A percentile compares a stretch with the other conserved stretches of the same genome.
These are phyloP conservation scores for Percina caprodes DNA, from an alignment of 2,113 vertebrate species.

Conservation along the genomic window DNA sequence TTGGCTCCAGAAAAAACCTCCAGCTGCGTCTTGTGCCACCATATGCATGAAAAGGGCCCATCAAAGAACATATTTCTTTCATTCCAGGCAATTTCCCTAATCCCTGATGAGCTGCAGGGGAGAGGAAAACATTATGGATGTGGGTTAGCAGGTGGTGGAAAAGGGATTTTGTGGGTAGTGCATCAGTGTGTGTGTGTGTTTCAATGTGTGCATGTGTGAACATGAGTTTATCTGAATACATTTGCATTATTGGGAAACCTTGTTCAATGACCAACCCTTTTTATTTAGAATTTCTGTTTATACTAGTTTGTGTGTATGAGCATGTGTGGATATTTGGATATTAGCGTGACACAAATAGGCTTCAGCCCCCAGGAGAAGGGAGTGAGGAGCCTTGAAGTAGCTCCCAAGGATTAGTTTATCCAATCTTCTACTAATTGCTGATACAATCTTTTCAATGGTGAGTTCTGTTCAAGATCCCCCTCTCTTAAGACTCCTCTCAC, in stretches of 20 bases:
- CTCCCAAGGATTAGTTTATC: constrained; percentile 89
- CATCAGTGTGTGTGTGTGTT: constrained; percentile 40
- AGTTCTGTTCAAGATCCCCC: constrained; percentile 69
- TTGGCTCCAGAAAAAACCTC: constrained; percentile 74
- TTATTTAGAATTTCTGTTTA: constrained; percentile 37
- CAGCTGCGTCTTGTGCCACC: constrained; percentile 82
- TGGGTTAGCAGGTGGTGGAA: constrained; percentile 81
- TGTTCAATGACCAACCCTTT: constrained; percentile 51
- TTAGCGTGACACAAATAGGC: constrained; percentile 38
- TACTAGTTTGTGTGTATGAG: constrained; percentile 4
- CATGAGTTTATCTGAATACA: constrained; percentile 59
- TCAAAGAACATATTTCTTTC: constrained; percentile 87
- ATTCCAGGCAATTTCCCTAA: constrained; percentile 87
- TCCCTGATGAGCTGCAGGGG: constrained; percentile 84
- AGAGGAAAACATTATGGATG: constrained; percentile 80
- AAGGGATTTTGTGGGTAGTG: constrained; percentile 59
- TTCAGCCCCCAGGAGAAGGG: constrained; percentile 77
- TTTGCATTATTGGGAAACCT: constrained; percentile 51
- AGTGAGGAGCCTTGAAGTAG: constrained; percentile 88
- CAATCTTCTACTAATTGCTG: constrained; percentile 91
- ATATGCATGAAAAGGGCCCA: constrained; percentile 82
- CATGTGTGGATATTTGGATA: constrained; percentile 22
- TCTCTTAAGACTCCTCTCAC: constrained; percentile 51
- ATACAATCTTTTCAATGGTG: constrained; percentile 90
- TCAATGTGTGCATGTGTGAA: constrained; percentile 47